Percentiles rank a stretch among this genome's conserved stretches.
Evolutionary conservation across 2,113 vertebrate genomes (phyloP).

Genomic region (Sitta europaea): DNA sequence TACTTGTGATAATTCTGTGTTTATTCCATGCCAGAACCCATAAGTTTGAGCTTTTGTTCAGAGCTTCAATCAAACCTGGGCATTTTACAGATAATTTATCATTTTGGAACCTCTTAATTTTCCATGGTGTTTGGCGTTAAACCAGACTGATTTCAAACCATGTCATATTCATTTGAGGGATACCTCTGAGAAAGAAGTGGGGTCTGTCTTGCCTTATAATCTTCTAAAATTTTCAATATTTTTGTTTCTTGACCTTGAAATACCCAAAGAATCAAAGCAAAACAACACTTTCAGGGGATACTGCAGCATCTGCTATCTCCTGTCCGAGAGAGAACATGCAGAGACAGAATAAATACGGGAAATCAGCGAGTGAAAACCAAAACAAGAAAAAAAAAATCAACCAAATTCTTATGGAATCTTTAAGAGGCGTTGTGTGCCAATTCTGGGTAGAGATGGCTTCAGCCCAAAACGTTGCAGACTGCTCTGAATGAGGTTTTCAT

Average conservation of each 20-base stretch:
- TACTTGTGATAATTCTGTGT: not conserved
- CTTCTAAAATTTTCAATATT: not conserved
- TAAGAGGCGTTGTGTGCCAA: not conserved
- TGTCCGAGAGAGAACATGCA: not conserved
- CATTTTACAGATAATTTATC: not conserved
- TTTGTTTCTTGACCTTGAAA: not conserved
- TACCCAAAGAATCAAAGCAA: not conserved
- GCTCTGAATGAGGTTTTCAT: conserved; percentile 44
- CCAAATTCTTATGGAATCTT: not conserved
- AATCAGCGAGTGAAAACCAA: not conserved
- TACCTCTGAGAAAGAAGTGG: not conserved
- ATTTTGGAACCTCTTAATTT: not conserved
- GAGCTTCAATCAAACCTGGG: not conserved
- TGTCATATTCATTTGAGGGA: not conserved
- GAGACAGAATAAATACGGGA: not conserved
- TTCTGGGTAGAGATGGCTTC: conserved; percentile 27
- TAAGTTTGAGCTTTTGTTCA: not conserved
- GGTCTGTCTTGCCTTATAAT: not conserved
- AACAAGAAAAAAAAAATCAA: not conserved
- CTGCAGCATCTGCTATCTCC: not conserved
- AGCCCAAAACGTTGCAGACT: not conserved
- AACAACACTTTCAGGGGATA: not conserved
- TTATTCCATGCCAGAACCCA: not conserved
- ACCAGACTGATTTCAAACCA: not conserved
- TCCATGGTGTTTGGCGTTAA: not conserved